A percentile compares a stretch with the other conserved stretches of the same genome.
Conservation (phyloP, 2,113 vertebrate genomes). For the Scomber japonicus region DNA sequence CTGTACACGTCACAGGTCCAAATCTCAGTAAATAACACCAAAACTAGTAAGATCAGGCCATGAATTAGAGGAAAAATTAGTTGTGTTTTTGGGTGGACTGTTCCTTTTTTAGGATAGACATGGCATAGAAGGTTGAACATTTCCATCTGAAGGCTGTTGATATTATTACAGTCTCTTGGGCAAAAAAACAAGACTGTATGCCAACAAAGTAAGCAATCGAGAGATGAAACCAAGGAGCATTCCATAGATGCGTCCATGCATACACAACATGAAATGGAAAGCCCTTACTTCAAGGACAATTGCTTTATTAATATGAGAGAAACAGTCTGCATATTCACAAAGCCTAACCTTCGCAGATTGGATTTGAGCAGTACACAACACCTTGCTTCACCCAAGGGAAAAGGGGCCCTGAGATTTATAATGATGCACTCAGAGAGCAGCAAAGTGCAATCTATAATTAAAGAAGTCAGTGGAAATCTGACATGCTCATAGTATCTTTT, state of each 20-base stretch:
- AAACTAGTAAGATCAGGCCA: not conserved
- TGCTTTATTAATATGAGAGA: slow-evolving; percentile 50
- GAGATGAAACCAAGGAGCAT: slow-evolving; percentile 26
- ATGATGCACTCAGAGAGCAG: slow-evolving; percentile 33
- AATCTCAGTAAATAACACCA: not conserved
- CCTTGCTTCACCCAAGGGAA: slow-evolving; percentile 20
- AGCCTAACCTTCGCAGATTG: slow-evolving; percentile 50
- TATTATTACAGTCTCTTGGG: not conserved
- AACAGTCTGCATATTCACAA: slow-evolving; percentile 34
- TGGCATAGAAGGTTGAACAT: not conserved
- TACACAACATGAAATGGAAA: slow-evolving; percentile 31
- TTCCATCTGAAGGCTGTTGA: not conserved
- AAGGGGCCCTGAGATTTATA: slow-evolving; percentile 52
- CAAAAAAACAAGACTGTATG: slow-evolving; percentile 6
- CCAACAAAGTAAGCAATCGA: not conserved
- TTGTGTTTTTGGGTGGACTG: not conserved
- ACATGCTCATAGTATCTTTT: slow-evolving; percentile 45
- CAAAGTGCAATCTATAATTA: slow-evolving; percentile 51
- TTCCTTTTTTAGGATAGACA: not conserved
- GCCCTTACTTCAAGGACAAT: slow-evolving; percentile 59
- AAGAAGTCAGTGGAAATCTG: slow-evolving; percentile 39
- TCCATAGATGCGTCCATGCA: slow-evolving; percentile 52
- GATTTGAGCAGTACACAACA: slow-evolving; percentile 39
- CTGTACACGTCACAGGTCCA: not conserved
- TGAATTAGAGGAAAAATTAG: not conserved